Conservation (phyloP, 1,140 invertebrate species). For the Yoshiicerus persimilis region DNA sequence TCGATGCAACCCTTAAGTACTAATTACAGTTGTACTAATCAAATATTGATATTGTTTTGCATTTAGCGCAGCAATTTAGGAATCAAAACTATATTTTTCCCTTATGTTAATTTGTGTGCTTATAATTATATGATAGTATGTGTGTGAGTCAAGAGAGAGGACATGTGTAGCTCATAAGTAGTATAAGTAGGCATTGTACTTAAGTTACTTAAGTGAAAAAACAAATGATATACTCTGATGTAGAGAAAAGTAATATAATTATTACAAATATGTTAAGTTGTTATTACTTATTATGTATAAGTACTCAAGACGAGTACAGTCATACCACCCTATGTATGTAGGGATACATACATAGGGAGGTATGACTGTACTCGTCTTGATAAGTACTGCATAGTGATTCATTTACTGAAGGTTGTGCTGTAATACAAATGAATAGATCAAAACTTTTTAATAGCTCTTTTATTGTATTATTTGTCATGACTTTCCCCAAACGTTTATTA, state of each 20-base stretch:
- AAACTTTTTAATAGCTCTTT: background rate
- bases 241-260: background rate
- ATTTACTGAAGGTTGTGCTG: background rate
- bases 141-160: background rate
- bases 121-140: background rate
- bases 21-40: background rate
- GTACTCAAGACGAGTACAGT: no score
- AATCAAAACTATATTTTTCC: background rate
- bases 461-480: background rate
- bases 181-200: background rate
- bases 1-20: constrained; percentile 66
- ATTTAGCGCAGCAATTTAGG: background rate
- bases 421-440: background rate
- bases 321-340: no score
- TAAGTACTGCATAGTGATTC: background rate
- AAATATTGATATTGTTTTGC: background rate
- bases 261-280: background rate
- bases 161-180: background rate
- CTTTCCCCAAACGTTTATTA: background rate
- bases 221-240: background rate
- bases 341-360: no score
- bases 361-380: no score
- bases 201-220: background rate
- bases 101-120: background rate
- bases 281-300: background rate